Conservation (phyloP, 2,113 vertebrate species). For the Columba livia region DNA sequence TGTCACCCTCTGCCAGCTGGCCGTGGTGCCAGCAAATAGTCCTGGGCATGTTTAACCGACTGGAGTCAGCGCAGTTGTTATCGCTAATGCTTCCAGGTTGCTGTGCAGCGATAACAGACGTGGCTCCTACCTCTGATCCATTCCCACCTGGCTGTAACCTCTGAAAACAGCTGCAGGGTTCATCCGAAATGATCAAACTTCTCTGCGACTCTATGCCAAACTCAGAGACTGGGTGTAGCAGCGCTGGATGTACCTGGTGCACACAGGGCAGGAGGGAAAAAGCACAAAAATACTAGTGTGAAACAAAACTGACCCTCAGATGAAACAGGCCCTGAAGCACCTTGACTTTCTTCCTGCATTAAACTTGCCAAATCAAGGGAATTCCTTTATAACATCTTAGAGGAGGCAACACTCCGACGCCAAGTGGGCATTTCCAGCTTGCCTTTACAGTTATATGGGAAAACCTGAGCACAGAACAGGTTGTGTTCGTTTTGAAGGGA, state of each 20-base stretch:
- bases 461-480: not conserved
- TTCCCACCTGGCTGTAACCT: not conserved
- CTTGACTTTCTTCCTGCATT: not conserved
- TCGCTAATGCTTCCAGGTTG: not conserved
- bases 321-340: not conserved
- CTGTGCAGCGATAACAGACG: fast-evolving
- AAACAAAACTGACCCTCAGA: fast-evolving
- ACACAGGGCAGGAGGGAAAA: not conserved
- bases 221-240: not conserved
- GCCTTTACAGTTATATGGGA: not conserved
- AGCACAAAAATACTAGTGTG: not conserved
- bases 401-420: not conserved
- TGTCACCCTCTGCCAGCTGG: not conserved
- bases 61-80: not conserved
- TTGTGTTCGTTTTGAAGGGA: not conserved
- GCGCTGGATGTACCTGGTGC: not conserved
- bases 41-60: not conserved
- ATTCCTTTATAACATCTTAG: not conserved
- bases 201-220: not conserved
- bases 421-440: not conserved
- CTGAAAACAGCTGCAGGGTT: not conserved
- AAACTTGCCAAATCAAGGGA: not conserved
- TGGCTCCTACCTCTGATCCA: not conserved
- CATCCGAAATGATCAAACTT: not conserved
- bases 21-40: not conserved